Evolutionary conservation across 2,888 invertebrate genomes (phyloP).

Genomic region (Scrobipalpa atriplicella): DNA sequence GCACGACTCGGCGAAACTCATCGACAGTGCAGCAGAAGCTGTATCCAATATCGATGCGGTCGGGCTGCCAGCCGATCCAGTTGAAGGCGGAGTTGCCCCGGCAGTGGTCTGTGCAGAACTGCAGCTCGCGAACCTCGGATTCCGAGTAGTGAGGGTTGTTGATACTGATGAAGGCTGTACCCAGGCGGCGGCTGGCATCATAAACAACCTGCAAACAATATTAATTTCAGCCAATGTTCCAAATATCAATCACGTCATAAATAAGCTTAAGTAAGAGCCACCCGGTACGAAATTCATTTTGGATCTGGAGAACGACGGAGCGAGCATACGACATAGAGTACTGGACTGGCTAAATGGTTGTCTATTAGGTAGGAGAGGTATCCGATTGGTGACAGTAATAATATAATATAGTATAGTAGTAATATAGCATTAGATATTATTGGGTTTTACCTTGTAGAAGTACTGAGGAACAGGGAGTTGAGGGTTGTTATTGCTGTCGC

Average conservation of each 20-base stretch:
- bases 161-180: conserved; percentile 83
- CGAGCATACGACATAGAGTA: no score
- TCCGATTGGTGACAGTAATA: no score
- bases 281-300: no score
- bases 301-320: no score
- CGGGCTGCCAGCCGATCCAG: conserved; percentile 83
- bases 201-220: conserved; percentile 72
- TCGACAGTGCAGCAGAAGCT: conserved; percentile 84
- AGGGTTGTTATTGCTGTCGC: conserved; percentile 56
- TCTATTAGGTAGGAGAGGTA: no score
- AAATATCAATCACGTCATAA: neutral
- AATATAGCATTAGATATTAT: no score
- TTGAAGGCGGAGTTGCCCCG: conserved; percentile 80
- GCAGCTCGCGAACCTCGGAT: conserved; percentile 60
- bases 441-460: conserved; percentile 70
- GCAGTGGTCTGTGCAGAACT: conserved; percentile 80
- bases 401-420: no score
- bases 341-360: neutral
- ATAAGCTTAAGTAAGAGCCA: no score
- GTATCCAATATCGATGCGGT: conserved; percentile 79
- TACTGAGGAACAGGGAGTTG: conserved; percentile 70
- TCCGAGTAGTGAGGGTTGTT: conserved; percentile 84
- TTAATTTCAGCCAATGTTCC: neutral
- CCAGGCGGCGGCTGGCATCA: conserved; percentile 72
- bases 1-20: conserved; percentile 79